A percentile compares a stretch with the other conserved stretches of the same genome.
Evolutionary conservation across 1,140 invertebrate species (phyloP).

Genomic region (Brevipalpus yothersi): DNA sequence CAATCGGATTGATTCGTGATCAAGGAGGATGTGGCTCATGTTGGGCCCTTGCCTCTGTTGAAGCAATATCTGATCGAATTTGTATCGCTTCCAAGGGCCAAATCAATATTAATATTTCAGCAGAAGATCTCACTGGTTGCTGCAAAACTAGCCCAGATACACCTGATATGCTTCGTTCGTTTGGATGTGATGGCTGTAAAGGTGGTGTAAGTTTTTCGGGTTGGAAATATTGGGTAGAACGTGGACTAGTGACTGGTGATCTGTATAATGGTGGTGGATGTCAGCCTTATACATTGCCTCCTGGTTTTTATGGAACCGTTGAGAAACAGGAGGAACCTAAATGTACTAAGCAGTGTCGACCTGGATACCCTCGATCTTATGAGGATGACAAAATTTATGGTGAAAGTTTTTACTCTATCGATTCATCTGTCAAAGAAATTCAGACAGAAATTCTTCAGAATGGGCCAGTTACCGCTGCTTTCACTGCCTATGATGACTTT

Average conservation of each 20-base stretch:
- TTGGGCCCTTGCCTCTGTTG: slow-evolving; percentile 71
- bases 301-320: slow-evolving; percentile 16
- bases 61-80: slow-evolving; percentile 68
- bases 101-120: slow-evolving; percentile 45
- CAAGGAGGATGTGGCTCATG: slow-evolving; percentile 11
- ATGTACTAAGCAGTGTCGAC: slow-evolving; percentile 40
- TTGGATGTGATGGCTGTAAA: slow-evolving; percentile 51
- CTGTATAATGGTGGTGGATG: slow-evolving; percentile 40
- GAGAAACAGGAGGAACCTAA: too few species aligned
- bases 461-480: slow-evolving; percentile 72
- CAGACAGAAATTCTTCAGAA: slow-evolving; percentile 60
- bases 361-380: slow-evolving; percentile 25
- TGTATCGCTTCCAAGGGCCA: slow-evolving; percentile 59
- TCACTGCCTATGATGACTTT: slow-evolving; percentile 71
- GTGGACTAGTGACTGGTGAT: slow-evolving; percentile 59
- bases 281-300: slow-evolving; percentile 50
- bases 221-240: slow-evolving; percentile 55
- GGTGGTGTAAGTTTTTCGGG: slow-evolving; percentile 39
- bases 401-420: slow-evolving; percentile 32
- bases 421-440: slow-evolving; percentile 41
- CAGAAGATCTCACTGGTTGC: slow-evolving; percentile 64
- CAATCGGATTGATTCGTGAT: background rate
- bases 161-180: slow-evolving; percentile 53
- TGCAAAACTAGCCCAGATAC: too few species aligned
- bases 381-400: slow-evolving; percentile 52